Evolutionary conservation across 2,888 invertebrate species (phyloP).

Genomic region (Mythimna loreyi): DNA sequence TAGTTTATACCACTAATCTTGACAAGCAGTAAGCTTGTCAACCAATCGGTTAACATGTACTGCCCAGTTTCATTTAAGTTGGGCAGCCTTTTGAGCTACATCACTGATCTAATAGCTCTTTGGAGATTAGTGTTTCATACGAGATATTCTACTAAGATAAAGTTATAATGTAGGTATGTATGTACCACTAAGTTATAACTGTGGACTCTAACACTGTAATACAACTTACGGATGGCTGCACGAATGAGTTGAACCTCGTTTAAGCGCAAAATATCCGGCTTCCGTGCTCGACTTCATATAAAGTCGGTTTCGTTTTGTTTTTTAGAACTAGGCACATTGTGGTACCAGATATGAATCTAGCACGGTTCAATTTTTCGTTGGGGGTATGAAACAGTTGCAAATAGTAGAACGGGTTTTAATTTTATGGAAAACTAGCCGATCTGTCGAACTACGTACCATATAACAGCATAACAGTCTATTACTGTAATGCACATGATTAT

Average conservation of each 20-base stretch:
- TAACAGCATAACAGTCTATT: too few relatives aligned
- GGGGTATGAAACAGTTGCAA: conserved; percentile 13
- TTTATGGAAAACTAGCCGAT: background rate
- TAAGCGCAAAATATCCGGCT: conserved; percentile 22
- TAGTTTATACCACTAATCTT: too few relatives aligned
- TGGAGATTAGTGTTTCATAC: too few relatives aligned
- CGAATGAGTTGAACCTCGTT: conserved; percentile 28
- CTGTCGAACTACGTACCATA: too few relatives aligned
- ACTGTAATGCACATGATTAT: too few relatives aligned
- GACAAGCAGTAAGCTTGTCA: too few relatives aligned
- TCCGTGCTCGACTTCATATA: conserved; percentile 28
- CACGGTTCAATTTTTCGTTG: conserved; percentile 10
- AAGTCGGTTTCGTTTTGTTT: conserved; percentile 39
- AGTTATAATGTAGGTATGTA: conserved; percentile 12
- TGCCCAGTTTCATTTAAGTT: too few relatives aligned
- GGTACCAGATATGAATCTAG: conserved; percentile 33
- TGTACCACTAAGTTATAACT: conserved; percentile 7
- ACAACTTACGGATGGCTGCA: conserved; percentile 26
- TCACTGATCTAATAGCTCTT: too few relatives aligned
- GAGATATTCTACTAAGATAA: background rate
- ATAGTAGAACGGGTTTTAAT: background rate
- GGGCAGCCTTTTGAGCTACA: too few relatives aligned
- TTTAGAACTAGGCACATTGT: background rate
- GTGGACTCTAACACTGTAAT: conserved; percentile 14
- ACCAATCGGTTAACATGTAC: too few relatives aligned